Conservation (phyloP, 2,888 invertebrate species). For the Empis stercorea region DNA sequence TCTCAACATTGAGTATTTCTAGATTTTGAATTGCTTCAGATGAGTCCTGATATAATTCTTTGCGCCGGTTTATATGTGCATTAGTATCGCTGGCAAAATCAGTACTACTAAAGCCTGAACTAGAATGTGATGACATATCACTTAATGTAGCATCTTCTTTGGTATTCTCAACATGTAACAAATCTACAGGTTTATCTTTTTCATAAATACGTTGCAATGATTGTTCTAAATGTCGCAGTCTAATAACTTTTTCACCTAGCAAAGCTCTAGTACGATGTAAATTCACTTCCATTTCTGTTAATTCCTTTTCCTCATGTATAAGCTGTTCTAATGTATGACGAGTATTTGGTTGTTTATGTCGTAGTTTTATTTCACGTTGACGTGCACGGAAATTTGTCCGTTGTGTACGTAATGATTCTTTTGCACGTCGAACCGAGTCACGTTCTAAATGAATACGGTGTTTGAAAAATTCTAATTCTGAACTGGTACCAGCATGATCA, state of each 20-base stretch:
- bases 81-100: slow-evolving; percentile 48
- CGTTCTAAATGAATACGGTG: slow-evolving; percentile 69
- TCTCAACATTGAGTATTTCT: slow-evolving; percentile 56
- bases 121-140: slow-evolving; percentile 48
- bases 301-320: slow-evolving; percentile 62
- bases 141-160: slow-evolving; percentile 51
- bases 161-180: slow-evolving; percentile 25
- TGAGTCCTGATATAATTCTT: slow-evolving; percentile 45
- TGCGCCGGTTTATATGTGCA: slow-evolving; percentile 26
- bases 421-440: slow-evolving; percentile 71
- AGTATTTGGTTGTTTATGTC: slow-evolving; percentile 25
- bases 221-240: slow-evolving; percentile 65
- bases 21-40: slow-evolving; percentile 56
- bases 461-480: slow-evolving; percentile 71
- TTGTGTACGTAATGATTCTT: slow-evolving; percentile 57
- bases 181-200: slow-evolving; percentile 29
- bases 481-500: slow-evolving; percentile 37
- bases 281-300: slow-evolving; percentile 73
- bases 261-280: slow-evolving; percentile 67
- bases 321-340: slow-evolving; percentile 30
- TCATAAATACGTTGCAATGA: slow-evolving; percentile 48
- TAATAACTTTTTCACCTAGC: slow-evolving; percentile 69
- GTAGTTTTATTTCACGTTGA: slow-evolving; percentile 44
- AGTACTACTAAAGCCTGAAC: slow-evolving; percentile 49
- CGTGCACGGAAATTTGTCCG: slow-evolving; percentile 52